Evolutionary conservation across 2,888 invertebrate species (phyloP).

Genomic region (Erebia palarica): DNA sequence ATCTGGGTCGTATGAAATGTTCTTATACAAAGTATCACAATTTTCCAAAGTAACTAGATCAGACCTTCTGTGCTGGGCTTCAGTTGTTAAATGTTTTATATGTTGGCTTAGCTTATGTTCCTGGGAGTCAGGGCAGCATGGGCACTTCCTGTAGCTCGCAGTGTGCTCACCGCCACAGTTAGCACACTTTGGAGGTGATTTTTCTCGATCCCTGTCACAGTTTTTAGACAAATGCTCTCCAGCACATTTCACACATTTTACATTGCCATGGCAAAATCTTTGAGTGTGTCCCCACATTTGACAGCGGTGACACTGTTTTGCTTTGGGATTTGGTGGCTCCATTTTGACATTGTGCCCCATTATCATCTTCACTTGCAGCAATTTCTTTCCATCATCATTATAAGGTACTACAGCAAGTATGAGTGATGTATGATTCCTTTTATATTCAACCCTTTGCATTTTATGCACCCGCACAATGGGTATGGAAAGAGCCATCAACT

Average conservation of each 20-base stretch:
- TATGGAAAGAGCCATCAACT: conserved; percentile 52
- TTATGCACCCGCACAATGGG: conserved; percentile 59
- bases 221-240: conserved; percentile 58
- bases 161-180: conserved; percentile 61
- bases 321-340: conserved; percentile 56
- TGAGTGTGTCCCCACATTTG: conserved; percentile 71
- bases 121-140: conserved; percentile 38
- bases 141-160: conserved; percentile 58
- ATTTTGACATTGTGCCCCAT: conserved; percentile 53
- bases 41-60: conserved; percentile 32
- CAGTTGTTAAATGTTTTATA: conserved; percentile 13
- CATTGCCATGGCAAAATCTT: conserved; percentile 58
- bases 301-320: conserved; percentile 66
- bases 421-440: conserved; percentile 47
- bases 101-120: conserved; percentile 24
- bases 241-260: conserved; percentile 69
- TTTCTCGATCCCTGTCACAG: conserved; percentile 49
- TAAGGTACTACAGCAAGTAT: conserved; percentile 57
- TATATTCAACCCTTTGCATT: conserved; percentile 52
- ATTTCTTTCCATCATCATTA: conserved; percentile 49
- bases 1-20: not conserved
- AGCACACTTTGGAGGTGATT: conserved; percentile 57
- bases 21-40: conserved; percentile 30
- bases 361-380: conserved; percentile 51
- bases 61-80: not conserved